Conservation (phyloP, 2,888 invertebrate species). For the Hirtodrosophila cameraria region DNA sequence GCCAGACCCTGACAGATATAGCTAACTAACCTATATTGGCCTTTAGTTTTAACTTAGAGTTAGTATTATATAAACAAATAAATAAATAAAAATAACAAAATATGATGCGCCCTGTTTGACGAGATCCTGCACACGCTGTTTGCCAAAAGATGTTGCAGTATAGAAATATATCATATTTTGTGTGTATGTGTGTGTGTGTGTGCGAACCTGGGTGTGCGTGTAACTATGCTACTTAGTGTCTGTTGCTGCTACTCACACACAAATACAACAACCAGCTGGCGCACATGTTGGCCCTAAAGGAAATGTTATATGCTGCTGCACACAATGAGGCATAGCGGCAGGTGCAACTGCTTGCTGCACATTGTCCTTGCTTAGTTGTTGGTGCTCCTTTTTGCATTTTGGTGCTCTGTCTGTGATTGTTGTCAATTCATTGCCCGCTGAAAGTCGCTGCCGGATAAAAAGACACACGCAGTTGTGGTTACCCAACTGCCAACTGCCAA, state of each 20-base stretch:
- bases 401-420: constrained; percentile 10
- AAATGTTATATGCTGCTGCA: constrained; percentile 47
- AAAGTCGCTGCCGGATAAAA: constrained; percentile 40
- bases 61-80: too few relatives aligned
- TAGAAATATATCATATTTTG: constrained; percentile 64
- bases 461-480: constrained; percentile 51
- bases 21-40: too few relatives aligned
- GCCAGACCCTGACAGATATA: too few relatives aligned
- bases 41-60: too few relatives aligned
- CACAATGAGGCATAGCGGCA: constrained; percentile 39
- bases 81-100: too few relatives aligned
- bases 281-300: constrained; percentile 5
- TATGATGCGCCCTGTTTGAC: too few relatives aligned
- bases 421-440: constrained; percentile 47
- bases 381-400: constrained; percentile 9
- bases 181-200: constrained; percentile 26
- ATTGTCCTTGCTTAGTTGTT: constrained; percentile 35
- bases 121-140: not conserved
- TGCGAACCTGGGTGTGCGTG: constrained; percentile 47
- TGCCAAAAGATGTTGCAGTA: constrained; percentile 43
- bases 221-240: constrained; percentile 74
- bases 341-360: constrained; percentile 30
- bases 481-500: constrained; percentile 16
- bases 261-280: not conserved
- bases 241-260: constrained; percentile 44